Evolutionary conservation across 1,140 invertebrate species (phyloP).

Genomic region (Cataglyphis hispanica): DNA sequence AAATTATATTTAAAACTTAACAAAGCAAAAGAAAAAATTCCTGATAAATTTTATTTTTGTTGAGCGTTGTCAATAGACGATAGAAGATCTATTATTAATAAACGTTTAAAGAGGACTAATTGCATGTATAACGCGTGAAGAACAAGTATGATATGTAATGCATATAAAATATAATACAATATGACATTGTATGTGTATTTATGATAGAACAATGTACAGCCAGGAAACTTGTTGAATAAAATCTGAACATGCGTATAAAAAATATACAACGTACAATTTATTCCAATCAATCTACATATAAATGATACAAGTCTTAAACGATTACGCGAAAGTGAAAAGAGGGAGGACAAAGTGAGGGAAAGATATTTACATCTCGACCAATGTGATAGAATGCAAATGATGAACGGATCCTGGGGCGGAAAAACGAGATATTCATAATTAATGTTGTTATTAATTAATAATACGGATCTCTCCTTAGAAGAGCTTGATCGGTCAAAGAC

Average conservation of each 20-base stretch:
- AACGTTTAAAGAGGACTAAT: constrained; percentile 29
- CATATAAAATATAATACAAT: constrained; percentile 44
- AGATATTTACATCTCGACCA: constrained; percentile 84
- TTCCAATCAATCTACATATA: constrained; percentile 80
- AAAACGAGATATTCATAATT: constrained; percentile 49
- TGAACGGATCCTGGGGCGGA: constrained; percentile 25
- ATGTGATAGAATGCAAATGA: constrained; percentile 73
- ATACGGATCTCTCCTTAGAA: not conserved
- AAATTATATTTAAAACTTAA: constrained; percentile 13
- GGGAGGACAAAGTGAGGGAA: constrained; percentile 59
- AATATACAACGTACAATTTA: constrained; percentile 84
- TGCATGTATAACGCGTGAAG: constrained; percentile 25
- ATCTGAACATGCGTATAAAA: constrained; percentile 77
- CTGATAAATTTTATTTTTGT: not conserved
- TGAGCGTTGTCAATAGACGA: constrained; percentile 21
- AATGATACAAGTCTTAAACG: constrained; percentile 66
- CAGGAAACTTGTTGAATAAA: constrained; percentile 66
- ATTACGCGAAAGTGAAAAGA: constrained; percentile 64
- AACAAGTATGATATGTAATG: constrained; percentile 40
- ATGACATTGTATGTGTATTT: constrained; percentile 42
- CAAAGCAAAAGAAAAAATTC: not conserved
- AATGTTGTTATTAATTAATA: constrained; percentile 32
- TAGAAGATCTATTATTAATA: constrained; percentile 26
- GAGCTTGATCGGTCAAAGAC: constrained; percentile 10
- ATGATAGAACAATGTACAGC: constrained; percentile 61